phyloP scores from a whole-genome alignment of 2,888 invertebrate species.

The Argynnis bischoffii region DNA sequence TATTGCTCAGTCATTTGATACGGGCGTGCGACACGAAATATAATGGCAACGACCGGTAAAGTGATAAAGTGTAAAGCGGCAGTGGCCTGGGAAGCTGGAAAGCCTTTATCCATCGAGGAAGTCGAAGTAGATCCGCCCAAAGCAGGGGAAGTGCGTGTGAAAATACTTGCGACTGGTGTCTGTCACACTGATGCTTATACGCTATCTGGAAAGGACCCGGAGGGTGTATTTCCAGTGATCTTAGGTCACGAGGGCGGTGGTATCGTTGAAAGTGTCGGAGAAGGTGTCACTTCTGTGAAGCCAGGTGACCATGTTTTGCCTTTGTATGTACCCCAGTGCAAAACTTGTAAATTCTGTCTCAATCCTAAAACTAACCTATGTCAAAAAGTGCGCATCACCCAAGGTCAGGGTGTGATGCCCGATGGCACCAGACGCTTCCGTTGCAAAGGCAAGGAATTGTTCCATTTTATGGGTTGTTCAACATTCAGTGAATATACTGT shows the following conservation, averaged over 20 bases:
- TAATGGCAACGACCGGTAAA: constrained; percentile 80
- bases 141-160: constrained; percentile 94
- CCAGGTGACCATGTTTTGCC: constrained; percentile 99
- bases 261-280: constrained; percentile 97
- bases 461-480: constrained; percentile 98
- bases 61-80: constrained; percentile 96
- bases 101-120: constrained; percentile 93
- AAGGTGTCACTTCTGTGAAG: constrained; percentile 92
- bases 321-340: constrained; percentile 97
- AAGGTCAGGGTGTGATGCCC: constrained; percentile 95
- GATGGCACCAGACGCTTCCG: constrained; percentile 94
- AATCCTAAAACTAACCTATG: constrained; percentile 98
- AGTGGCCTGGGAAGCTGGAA: constrained; percentile 97
- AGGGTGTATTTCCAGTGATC: constrained; percentile 95
- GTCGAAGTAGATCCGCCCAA: constrained; percentile 97
- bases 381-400: constrained; percentile 93
- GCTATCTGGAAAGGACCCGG: constrained; percentile 92
- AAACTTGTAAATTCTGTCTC: constrained; percentile 97
- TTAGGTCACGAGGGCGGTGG: constrained; percentile 98
- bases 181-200: constrained; percentile 98
- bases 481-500: constrained; percentile 98
- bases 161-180: constrained; percentile 89
- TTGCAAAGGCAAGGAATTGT: constrained; percentile 88
- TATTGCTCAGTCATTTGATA: constrained; percentile 44
- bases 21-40: constrained; percentile 33